Evolutionary conservation across 2,113 vertebrate species (phyloP).

Genomic region (Ictidomys tridecemlineatus): DNA sequence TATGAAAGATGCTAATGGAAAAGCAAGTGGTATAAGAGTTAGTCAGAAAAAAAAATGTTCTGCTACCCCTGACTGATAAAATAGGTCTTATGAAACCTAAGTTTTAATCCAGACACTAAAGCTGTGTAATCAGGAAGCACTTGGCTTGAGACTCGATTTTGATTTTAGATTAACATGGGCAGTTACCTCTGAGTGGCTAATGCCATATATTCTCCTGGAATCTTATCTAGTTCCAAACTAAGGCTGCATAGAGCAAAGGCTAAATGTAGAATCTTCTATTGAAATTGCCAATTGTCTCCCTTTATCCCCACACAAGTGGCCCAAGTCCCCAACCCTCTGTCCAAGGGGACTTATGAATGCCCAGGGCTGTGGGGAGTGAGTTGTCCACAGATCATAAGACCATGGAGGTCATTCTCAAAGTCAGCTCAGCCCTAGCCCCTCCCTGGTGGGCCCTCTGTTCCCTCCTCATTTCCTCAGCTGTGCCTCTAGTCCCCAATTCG

Average conservation of each 20-base stretch:
- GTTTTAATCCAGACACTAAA: neutral
- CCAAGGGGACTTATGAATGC: neutral
- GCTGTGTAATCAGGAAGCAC: neutral
- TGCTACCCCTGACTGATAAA: constrained; percentile 20
- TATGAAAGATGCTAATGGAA: neutral
- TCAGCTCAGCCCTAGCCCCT: neutral
- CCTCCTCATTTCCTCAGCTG: neutral
- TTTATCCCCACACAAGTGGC: neutral
- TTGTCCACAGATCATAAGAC: neutral
- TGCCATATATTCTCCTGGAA: constrained; percentile 36
- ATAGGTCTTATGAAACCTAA: neutral
- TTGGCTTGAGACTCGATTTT: constrained; percentile 40
- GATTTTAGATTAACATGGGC: constrained; percentile 14
- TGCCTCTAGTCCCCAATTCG: neutral
- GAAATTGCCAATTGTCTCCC: neutral
- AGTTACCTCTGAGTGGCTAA: constrained; percentile 22
- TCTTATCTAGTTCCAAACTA: neutral
- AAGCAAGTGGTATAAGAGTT: neutral
- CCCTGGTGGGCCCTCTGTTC: neutral
- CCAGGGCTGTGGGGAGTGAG: neutral
- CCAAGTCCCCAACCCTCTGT: neutral
- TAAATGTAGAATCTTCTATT: neutral
- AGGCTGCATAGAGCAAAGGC: neutral
- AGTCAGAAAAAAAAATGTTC: neutral
- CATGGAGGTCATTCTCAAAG: neutral